Evolutionary conservation across 2,888 invertebrate genomes (phyloP), one percentile per base, ranked within the genome.

Genomic region (Diaprepes abbreviatus): DNA sequence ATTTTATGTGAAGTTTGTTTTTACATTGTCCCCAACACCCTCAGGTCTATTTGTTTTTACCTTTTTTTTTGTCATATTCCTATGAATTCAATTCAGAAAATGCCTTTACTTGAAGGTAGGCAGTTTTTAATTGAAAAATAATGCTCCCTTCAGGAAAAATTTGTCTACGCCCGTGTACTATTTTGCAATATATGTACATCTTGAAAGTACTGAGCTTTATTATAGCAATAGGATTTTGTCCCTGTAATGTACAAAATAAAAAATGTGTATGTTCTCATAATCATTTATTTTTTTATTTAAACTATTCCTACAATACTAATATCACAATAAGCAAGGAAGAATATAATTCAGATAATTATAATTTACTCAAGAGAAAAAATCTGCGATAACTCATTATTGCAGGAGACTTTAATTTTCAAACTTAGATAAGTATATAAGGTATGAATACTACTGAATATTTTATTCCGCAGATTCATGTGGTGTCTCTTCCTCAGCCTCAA

Each of bases 181-280:
- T 14, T 40, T 40, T 19, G 17, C 7, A 2, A 16, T 14, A 38
- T 12, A 36, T 36, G 14, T n/a, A n/a, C n/a, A 14, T 10, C 28
- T 48, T 48, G 14, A 48, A 48, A 48, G 6, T 28, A 48, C 28
- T 24, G 10, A 28, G 6, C 28, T 6, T 48, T 28, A 2, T 28
- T 28, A 28, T 28, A 48, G 28, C 24, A n/a, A 48, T 48, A 48
- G 48, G 14, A 21, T 48, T 48, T 48, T 28, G 48, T 48, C 48
- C 48, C 31, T 50, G 28, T 50, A 50, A 31, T 16, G 48, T 50
- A 50, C 14, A 28, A 28, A 28, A 50, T 31, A 50, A 28, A 48
- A 10, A 7, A 28, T 12, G 28, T 24, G 48, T 48, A 48, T 48
- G 28, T 48, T 48, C 48, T 28, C 48, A 14, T n/a, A 50, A 50